These are phyloP conservation scores for Emydocephalus ijimae DNA, from an alignment of 2,113 vertebrate genomes.

Conservation along the genomic window DNA sequence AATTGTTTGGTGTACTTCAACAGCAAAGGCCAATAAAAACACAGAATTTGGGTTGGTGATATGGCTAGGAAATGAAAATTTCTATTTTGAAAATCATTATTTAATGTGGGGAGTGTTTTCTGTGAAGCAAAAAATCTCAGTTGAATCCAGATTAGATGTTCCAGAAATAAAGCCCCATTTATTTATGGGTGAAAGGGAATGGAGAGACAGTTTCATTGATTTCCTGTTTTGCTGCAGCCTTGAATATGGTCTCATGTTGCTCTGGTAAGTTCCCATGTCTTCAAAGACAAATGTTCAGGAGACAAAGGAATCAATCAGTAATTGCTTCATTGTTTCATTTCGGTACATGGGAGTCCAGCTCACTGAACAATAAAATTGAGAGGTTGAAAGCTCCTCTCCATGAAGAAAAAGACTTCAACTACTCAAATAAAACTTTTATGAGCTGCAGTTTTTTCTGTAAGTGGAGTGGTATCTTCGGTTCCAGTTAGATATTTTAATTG, in stretches of 20 bases:
- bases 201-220: neutral
- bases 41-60: conserved; percentile 63
- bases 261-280: neutral
- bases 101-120: conserved; percentile 61
- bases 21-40: conserved; percentile 61
- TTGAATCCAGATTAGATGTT: neutral
- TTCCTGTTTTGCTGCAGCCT: neutral
- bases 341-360: neutral
- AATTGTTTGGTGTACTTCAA: conserved; percentile 69
- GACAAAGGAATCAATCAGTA: neutral
- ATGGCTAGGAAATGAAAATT: conserved; percentile 65
- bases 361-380: conserved; percentile 65
- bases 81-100: conserved; percentile 61
- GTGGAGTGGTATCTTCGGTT: neutral
- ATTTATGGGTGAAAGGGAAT: neutral
- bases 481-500: conserved; percentile 53
- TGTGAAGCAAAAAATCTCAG: conserved; percentile 62
- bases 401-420: neutral
- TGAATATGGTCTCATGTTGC: neutral
- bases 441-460: neutral
- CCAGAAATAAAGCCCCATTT: neutral
- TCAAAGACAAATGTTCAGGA: neutral
- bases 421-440: neutral
- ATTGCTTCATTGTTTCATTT: neutral
- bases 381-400: neutral